Conservation (phyloP, 2,113 vertebrate genomes). For the Oxyruncus cristatus region DNA sequence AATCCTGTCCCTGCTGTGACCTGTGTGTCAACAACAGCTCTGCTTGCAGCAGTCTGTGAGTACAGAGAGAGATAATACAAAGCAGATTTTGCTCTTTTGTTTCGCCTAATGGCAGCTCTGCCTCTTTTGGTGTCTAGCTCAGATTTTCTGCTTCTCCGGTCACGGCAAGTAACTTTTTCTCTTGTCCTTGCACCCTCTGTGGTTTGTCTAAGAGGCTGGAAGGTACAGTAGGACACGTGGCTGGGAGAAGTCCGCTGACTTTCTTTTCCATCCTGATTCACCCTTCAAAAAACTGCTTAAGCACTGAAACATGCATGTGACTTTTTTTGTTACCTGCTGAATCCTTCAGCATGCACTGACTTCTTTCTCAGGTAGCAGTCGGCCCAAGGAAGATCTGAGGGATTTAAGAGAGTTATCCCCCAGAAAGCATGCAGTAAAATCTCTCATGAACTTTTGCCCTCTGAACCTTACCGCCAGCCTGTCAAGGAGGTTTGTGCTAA, state of each 20-base stretch:
- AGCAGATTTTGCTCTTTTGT: neutral
- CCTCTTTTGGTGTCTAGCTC: neutral
- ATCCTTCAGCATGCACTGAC: neutral
- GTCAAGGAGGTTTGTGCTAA: slow-evolving; percentile 56
- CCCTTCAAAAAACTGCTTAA: neutral
- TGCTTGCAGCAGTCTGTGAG: neutral
- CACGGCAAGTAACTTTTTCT: neutral
- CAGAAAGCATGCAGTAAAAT: slow-evolving; percentile 43
- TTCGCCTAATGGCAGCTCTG: neutral
- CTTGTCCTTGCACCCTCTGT: neutral
- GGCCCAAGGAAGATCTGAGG: slow-evolving; percentile 1
- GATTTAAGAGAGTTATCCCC: slow-evolving; percentile 1
- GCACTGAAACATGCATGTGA: neutral
- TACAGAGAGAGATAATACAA: neutral
- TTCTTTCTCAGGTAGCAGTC: slow-evolving; percentile 35
- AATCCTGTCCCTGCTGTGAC: neutral
- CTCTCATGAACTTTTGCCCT: slow-evolving; percentile 64
- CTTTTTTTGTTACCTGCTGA: neutral
- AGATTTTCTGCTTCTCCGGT: neutral
- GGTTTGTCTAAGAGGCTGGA: neutral
- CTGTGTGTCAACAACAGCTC: neutral
- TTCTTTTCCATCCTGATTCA: neutral
- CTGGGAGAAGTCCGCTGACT: neutral
- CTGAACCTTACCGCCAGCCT: neutral
- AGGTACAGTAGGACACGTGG: neutral